These are phyloP conservation scores for Eurystomus gularis DNA, from an alignment of 2,113 vertebrate species.

Conservation along the genomic window DNA sequence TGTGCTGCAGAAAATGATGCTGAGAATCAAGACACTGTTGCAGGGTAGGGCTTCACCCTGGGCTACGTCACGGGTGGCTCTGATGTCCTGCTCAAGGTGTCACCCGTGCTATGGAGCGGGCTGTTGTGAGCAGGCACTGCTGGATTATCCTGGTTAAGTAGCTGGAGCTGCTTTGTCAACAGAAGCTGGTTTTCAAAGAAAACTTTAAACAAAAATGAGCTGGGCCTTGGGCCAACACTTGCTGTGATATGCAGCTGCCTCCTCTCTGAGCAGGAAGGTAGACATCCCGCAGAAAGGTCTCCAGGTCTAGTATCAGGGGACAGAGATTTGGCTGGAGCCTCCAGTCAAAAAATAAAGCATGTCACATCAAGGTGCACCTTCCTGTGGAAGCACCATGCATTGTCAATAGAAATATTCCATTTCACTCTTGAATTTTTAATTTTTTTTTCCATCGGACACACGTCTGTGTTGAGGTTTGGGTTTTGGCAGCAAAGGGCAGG, in stretches of 20 bases:
- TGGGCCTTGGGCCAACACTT: not conserved
- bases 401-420: not conserved
- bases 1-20: too few relatives aligned
- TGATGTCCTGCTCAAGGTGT: too few relatives aligned
- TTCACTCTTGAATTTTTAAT: not conserved
- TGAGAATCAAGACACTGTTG: too few relatives aligned
- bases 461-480: not conserved
- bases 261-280: not conserved
- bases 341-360: not conserved
- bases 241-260: not conserved
- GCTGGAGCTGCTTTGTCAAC: not conserved
- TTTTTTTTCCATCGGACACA: not conserved
- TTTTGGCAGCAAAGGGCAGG: not conserved
- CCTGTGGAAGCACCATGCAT: not conserved
- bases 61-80: too few relatives aligned
- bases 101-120: too few relatives aligned
- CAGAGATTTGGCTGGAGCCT: not conserved
- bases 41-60: too few relatives aligned
- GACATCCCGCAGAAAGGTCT: not conserved
- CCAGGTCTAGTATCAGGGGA: not conserved
- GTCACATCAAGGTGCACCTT: not conserved
- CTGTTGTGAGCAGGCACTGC: too few relatives aligned
- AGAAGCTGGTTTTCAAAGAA: not conserved
- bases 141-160: not conserved
- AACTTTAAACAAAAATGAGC: not conserved